Evolutionary conservation across 2,113 vertebrate genomes (phyloP).

Genomic region (Pholis gunnellus): DNA sequence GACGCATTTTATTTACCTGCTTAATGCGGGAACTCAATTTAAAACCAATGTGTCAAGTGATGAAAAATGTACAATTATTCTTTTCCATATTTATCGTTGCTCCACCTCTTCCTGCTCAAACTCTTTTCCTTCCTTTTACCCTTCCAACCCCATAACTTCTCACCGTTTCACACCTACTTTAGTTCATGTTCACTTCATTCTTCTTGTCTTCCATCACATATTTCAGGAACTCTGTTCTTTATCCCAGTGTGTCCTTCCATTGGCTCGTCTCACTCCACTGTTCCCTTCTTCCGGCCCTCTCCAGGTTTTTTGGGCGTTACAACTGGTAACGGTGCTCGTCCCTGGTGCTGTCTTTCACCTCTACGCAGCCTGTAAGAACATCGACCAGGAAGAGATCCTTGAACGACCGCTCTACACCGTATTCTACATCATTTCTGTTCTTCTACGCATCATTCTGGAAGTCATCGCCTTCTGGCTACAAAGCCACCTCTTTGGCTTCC

Average conservation of each 20-base stretch:
- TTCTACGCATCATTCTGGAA: slow-evolving; percentile 89
- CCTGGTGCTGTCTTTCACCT: slow-evolving; percentile 91
- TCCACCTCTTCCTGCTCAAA: background rate
- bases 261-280: background rate
- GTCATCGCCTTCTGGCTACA: slow-evolving; percentile 91
- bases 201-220: background rate
- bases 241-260: background rate
- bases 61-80: background rate
- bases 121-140: background rate
- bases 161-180: no score
- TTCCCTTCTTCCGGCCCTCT: background rate
- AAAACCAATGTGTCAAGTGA: background rate
- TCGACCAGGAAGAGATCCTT: slow-evolving; percentile 90
- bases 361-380: slow-evolving; percentile 88
- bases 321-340: slow-evolving; percentile 88
- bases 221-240: background rate
- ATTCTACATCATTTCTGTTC: slow-evolving; percentile 90
- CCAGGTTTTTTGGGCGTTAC: slow-evolving; percentile 91
- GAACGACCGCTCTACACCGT: slow-evolving; percentile 85
- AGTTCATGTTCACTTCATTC: no score
- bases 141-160: background rate
- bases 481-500: slow-evolving; percentile 91
- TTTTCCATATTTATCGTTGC: background rate
- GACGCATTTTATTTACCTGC: background rate
- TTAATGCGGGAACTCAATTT: background rate